Conservation (phyloP, 2,113 vertebrate species). For the Gallinago undulata region DNA sequence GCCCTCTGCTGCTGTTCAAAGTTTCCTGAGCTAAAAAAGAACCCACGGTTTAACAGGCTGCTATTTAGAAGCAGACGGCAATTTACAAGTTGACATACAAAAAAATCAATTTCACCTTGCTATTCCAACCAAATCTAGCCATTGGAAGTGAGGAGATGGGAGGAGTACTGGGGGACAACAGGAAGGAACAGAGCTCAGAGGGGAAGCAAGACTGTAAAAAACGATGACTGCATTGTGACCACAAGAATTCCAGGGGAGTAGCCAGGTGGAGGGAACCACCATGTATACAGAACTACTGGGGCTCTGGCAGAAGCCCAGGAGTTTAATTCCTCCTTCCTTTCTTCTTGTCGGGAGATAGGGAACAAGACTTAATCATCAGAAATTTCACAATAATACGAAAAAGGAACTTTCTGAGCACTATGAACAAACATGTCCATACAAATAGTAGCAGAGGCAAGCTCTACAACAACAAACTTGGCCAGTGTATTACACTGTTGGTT, state of each 20-base stretch:
- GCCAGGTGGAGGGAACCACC: neutral
- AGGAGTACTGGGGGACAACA: neutral
- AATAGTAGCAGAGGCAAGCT: neutral
- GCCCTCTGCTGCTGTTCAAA: neutral
- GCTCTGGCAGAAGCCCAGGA: neutral
- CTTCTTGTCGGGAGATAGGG: neutral
- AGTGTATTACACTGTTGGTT: neutral
- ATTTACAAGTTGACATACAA: neutral
- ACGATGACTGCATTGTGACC: rapidly evolving
- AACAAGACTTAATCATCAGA: neutral
- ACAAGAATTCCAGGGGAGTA: neutral
- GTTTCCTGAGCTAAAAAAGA: neutral
- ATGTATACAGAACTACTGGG: neutral
- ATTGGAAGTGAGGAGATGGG: neutral
- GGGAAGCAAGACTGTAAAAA: rapidly evolving
- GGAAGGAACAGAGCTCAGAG: neutral
- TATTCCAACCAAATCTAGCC: neutral
- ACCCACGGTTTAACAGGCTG: neutral
- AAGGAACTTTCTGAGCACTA: neutral
- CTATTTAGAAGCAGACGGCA: neutral
- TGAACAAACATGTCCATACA: neutral
- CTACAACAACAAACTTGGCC: neutral
- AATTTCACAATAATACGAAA: neutral
- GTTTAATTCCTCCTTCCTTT: neutral
- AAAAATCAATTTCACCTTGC: neutral